Conservation (phyloP, 1,140 invertebrate genomes). For the Drosophila novamexicana region DNA sequence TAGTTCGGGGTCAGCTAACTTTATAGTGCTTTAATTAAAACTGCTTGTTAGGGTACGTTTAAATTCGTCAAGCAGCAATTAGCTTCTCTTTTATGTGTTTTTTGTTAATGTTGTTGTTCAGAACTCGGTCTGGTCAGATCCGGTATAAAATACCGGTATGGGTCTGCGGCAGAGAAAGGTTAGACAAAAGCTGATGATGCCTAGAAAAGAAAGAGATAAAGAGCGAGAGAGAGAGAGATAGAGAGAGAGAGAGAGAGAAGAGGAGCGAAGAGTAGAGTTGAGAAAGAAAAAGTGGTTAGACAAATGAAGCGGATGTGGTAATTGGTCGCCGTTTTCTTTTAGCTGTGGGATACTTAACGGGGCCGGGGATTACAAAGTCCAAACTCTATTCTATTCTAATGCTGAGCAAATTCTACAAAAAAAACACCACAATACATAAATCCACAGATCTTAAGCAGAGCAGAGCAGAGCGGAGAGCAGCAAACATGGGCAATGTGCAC, state of each 20-base stretch:
- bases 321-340: slow-evolving; percentile 55
- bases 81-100: neutral
- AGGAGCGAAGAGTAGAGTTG: neutral
- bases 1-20: no score
- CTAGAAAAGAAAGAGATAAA: slow-evolving; percentile 4
- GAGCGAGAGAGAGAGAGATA: neutral
- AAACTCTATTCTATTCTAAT: neutral
- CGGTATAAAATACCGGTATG: slow-evolving; percentile 11
- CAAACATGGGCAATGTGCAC: slow-evolving; percentile 2
- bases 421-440: neutral
- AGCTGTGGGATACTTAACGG: neutral
- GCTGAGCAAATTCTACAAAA: neutral
- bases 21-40: no score
- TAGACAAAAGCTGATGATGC: slow-evolving; percentile 30
- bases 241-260: slow-evolving; percentile 1
- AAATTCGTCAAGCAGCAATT: neutral
- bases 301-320: slow-evolving; percentile 76
- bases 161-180: slow-evolving; percentile 9
- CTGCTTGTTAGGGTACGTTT: neutral
- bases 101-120: neutral
- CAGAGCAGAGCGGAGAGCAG: neutral
- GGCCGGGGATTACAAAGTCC: neutral
- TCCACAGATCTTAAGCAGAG: slow-evolving; percentile 1
- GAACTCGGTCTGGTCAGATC: slow-evolving; percentile 20
- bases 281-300: slow-evolving; percentile 49